A percentile compares a stretch with the other conserved stretches of the same genome.
phyloP scores from a whole-genome alignment of 2,113 vertebrate genomes.

The Sapayoa aenigma region DNA sequence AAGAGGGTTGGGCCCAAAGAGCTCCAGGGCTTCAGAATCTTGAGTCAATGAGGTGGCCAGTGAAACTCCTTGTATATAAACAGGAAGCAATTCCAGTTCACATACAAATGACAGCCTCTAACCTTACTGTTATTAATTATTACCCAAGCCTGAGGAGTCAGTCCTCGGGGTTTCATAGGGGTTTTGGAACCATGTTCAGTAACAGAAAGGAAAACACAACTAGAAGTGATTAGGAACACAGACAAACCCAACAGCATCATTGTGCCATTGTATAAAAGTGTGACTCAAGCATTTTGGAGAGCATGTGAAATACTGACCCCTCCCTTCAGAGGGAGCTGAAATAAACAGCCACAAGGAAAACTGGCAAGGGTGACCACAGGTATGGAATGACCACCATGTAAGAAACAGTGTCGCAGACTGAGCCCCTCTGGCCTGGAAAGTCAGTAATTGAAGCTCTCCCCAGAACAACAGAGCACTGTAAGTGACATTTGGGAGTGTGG shows the following conservation, averaged over 20 bases:
- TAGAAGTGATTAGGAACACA: not conserved
- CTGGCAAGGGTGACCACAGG: not conserved
- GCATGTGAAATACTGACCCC: not conserved
- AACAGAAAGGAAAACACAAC: not conserved
- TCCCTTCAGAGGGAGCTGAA: not conserved
- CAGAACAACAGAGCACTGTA: not conserved
- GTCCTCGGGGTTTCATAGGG: not conserved
- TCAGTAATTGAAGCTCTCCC: not conserved
- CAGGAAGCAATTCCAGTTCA: not conserved
- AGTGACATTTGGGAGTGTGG: rapidly evolving
- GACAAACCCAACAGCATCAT: not conserved
- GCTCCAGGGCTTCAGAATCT: not conserved
- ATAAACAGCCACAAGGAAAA: not conserved
- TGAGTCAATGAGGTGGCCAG: not conserved
- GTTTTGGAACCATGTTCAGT: not conserved
- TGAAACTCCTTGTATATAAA: not conserved
- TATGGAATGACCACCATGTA: not conserved
- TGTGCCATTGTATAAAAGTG: not conserved
- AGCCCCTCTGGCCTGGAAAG: not conserved
- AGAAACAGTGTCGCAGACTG: not conserved
- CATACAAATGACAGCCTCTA: not conserved
- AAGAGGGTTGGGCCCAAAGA: not conserved
- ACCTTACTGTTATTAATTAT: not conserved
- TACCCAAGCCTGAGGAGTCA: not conserved
- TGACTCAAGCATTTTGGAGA: not conserved